A percentile compares a stretch with the other conserved stretches of the same genome.
These are phyloP conservation scores for Falco punctatus DNA, from an alignment of 2,113 vertebrate genomes.

Conservation along the genomic window DNA sequence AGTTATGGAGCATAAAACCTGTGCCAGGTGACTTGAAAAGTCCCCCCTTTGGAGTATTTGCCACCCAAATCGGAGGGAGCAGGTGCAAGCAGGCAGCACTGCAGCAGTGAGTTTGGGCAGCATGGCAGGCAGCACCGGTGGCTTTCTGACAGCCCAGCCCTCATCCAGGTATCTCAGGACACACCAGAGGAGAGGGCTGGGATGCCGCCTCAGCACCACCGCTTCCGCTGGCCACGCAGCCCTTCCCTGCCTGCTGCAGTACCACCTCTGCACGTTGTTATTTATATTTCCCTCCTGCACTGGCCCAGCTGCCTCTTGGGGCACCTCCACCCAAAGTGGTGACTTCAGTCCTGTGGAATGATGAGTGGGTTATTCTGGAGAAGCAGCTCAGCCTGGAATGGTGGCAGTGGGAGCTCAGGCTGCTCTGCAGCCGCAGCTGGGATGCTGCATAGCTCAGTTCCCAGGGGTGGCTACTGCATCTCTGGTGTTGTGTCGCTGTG, in stretches of 20 bases:
- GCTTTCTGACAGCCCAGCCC: background rate
- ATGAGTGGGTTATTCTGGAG: background rate
- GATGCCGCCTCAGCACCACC: background rate
- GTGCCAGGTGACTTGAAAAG: background rate
- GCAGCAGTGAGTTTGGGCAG: background rate
- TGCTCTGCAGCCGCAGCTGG: background rate
- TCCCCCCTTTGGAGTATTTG: background rate
- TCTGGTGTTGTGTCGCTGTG: background rate
- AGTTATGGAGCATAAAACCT: background rate
- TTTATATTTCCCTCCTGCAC: background rate
- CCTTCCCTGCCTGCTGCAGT: background rate
- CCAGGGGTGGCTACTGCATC: background rate
- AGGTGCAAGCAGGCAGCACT: background rate
- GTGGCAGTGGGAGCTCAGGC: background rate
- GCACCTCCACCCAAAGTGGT: constrained; percentile 5
- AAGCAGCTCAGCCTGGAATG: background rate
- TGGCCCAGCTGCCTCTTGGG: background rate
- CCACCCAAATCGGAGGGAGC: background rate
- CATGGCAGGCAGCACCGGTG: rapidly evolving
- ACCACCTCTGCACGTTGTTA: background rate
- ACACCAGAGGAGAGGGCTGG: background rate
- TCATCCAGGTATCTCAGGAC: background rate
- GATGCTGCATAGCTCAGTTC: background rate
- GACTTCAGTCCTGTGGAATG: constrained; percentile 13
- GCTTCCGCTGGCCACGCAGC: background rate